Evolutionary conservation across 2,113 vertebrate species (phyloP).

Genomic region (Prolemur simus): DNA sequence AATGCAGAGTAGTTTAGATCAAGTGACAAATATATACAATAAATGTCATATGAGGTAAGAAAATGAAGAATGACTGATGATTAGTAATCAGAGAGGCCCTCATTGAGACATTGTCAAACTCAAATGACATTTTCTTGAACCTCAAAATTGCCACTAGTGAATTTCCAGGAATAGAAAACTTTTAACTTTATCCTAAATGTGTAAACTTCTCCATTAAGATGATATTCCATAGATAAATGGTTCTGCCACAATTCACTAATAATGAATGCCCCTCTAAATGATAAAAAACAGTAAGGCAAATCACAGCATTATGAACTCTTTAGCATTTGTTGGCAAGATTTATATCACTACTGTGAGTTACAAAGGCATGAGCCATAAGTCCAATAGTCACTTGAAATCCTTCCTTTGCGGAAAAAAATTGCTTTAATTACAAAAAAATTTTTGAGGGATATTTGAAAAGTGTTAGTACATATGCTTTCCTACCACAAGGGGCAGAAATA

Average conservation of each 20-base stretch:
- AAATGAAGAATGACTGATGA: not conserved
- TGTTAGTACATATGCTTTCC: not conserved
- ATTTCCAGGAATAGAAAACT: not conserved
- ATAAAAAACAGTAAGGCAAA: not conserved
- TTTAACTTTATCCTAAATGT: not conserved
- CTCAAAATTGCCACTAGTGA: not conserved
- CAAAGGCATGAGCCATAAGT: not conserved
- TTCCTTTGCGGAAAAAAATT: not conserved
- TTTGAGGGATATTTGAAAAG: not conserved
- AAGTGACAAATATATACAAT: not conserved
- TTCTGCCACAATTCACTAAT: not conserved
- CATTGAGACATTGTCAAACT: not conserved
- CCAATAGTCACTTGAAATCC: not conserved
- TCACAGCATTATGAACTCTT: not conserved
- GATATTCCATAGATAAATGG: not conserved
- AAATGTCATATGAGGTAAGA: not conserved
- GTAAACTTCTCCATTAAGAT: not conserved
- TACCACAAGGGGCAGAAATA: not conserved
- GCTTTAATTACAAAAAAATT: not conserved
- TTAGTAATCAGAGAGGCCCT: not conserved
- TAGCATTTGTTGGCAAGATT: not conserved
- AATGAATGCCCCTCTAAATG: not conserved
- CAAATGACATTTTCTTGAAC: slow-evolving; percentile 5
- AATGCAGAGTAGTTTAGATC: not conserved
- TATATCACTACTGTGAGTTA: not conserved